A percentile compares a stretch with the other conserved stretches of the same genome.
These are phyloP conservation scores for Nyctalus aviator DNA, from an alignment of 2,797 vertebrate species.

Conservation along the genomic window DNA sequence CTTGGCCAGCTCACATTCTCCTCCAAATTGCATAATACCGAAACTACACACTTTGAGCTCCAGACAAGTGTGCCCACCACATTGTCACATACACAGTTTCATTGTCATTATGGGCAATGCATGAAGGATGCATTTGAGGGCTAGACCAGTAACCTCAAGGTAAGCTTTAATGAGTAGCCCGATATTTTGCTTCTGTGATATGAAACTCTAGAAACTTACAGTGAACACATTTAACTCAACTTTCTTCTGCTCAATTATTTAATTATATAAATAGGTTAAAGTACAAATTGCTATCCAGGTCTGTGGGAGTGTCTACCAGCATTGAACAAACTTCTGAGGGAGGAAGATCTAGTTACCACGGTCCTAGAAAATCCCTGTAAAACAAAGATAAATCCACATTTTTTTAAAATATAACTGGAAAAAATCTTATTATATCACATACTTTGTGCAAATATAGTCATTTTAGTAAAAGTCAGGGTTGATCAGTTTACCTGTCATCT, in stretches of 20 bases:
- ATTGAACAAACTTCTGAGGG: not conserved
- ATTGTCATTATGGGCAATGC: not conserved
- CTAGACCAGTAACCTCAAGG: not conserved
- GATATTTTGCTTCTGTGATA: not conserved
- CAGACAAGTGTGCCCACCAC: not conserved
- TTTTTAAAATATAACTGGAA: not conserved
- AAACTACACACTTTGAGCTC: not conserved
- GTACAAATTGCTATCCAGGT: not conserved
- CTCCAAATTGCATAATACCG: not conserved
- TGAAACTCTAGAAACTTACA: not conserved
- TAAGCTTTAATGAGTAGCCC: not conserved
- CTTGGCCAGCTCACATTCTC: not conserved
- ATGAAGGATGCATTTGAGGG: not conserved
- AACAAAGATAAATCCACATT: not conserved
- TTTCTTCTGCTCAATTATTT: constrained; percentile 13
- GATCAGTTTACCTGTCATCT: not conserved
- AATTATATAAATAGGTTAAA: not conserved
- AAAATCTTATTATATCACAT: not conserved
- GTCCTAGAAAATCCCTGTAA: not conserved
- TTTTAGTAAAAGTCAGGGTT: not conserved
- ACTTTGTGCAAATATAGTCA: not conserved
- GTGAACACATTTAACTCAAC: not conserved
- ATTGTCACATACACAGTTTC: not conserved
- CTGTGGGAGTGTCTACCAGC: not conserved
- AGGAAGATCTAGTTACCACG: not conserved